A percentile compares a stretch with the other conserved stretches of the same genome.
These are phyloP conservation scores for Motacilla tschutschensis DNA, from an alignment of 2,113 vertebrate genomes.

Conservation along the genomic window DNA sequence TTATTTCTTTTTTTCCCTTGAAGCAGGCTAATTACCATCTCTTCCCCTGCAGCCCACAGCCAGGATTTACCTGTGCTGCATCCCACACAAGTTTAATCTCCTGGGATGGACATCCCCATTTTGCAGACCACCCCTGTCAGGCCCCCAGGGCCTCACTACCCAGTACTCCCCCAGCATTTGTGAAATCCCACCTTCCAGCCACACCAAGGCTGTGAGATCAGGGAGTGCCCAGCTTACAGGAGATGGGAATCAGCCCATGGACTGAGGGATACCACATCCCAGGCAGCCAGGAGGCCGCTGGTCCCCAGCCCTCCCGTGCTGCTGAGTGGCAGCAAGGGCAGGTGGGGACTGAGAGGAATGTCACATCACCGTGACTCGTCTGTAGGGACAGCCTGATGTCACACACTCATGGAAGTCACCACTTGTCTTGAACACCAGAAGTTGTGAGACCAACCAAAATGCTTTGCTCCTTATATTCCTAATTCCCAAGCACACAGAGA, in stretches of 20 bases:
- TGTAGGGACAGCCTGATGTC: neutral
- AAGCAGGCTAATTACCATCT: neutral
- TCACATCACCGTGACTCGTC: rapidly evolving
- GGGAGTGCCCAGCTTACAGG: rapidly evolving
- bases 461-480: neutral
- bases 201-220: neutral
- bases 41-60: neutral
- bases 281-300: rapidly evolving
- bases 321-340: neutral
- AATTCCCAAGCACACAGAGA: neutral
- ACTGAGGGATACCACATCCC: neutral
- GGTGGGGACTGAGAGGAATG: neutral
- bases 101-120: neutral
- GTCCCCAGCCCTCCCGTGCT: neutral
- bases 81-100: neutral
- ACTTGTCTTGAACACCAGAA: neutral
- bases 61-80: neutral
- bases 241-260: neutral
- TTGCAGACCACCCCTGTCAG: rapidly evolving
- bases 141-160: no score
- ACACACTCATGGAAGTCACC: neutral
- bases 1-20: neutral
- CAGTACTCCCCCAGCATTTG: neutral
- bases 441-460: neutral
- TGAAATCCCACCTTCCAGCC: neutral